Conservation (phyloP, 2,888 invertebrate species). For the Rotaria socialis region DNA sequence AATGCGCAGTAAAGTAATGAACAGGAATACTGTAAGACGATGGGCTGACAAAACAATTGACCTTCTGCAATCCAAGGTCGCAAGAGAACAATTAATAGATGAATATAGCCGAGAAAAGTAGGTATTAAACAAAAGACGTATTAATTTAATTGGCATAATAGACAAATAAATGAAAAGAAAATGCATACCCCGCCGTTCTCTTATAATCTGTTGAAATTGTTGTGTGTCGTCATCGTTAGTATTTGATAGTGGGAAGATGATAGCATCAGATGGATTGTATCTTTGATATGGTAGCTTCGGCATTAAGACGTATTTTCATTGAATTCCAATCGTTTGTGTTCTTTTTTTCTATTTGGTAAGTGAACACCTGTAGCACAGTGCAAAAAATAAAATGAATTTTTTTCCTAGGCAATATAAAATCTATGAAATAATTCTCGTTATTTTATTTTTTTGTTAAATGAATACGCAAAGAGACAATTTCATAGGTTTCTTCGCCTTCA, state of each 20-base stretch:
- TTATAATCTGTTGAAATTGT: constrained; percentile 12
- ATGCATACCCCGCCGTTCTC: not conserved
- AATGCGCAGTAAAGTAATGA: not conserved
- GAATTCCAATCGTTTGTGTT: not conserved
- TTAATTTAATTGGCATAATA: not conserved
- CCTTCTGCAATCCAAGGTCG: not conserved
- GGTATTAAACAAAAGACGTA: not conserved
- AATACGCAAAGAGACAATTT: too few relatives aligned
- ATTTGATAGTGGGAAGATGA: not conserved
- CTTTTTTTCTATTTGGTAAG: not conserved
- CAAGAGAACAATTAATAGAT: not conserved
- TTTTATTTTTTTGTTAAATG: too few relatives aligned
- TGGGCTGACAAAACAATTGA: not conserved
- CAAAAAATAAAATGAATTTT: too few relatives aligned
- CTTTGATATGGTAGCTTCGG: not conserved
- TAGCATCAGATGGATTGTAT: not conserved
- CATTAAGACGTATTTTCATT: not conserved
- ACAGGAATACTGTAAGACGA: not conserved
- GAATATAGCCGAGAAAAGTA: not conserved
- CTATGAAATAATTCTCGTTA: too few relatives aligned
- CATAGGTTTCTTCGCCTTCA: too few relatives aligned
- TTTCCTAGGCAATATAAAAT: too few relatives aligned
- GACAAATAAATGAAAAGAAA: not conserved
- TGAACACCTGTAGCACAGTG: not conserved
- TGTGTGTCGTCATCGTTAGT: not conserved